Conservation (phyloP, 2,888 invertebrate species). For the Blastobasis lacticolella region DNA sequence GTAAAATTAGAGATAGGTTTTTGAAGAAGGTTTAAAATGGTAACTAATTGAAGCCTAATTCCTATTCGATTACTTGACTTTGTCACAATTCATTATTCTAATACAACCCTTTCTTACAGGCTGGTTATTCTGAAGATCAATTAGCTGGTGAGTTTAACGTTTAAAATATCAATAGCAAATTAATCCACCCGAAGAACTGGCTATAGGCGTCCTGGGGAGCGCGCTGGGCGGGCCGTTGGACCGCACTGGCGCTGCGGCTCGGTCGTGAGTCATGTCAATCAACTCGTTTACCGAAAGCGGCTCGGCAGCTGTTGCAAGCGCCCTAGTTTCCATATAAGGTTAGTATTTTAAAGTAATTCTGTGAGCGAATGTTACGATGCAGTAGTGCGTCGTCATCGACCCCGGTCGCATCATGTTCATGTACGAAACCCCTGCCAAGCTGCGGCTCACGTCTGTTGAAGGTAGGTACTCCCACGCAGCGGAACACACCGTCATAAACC, state of each 20-base stretch:
- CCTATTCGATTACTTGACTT: too few species aligned
- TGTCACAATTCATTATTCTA: not conserved
- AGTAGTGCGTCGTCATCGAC: conserved; percentile 29
- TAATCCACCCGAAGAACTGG: too few species aligned
- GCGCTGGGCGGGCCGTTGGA: conserved; percentile 10
- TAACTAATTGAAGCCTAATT: too few species aligned
- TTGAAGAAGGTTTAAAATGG: too few species aligned
- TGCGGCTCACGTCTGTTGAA: conserved; percentile 84
- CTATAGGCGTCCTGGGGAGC: too few species aligned
- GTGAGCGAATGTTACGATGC: conserved; percentile 25
- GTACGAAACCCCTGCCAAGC: conserved; percentile 82
- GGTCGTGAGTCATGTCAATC: conserved; percentile 61
- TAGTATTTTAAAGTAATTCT: conserved; percentile 71
- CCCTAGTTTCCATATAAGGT: conserved; percentile 77
- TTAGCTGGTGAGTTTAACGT: conserved; percentile 84
- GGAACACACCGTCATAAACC: not conserved
- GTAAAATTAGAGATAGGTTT: too few species aligned
- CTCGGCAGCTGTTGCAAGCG: conserved; percentile 52
- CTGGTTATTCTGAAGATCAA: conserved; percentile 92
- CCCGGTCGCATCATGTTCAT: conserved; percentile 76
- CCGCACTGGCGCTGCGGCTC: conserved; percentile 24
- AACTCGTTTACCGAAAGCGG: conserved; percentile 62
- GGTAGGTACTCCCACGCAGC: conserved; percentile 62
- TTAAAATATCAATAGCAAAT: conserved; percentile 9
- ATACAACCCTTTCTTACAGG: conserved; percentile 72